Conservation (phyloP, 2,797 vertebrate species). For the Oreonectes daqikongensis region DNA sequence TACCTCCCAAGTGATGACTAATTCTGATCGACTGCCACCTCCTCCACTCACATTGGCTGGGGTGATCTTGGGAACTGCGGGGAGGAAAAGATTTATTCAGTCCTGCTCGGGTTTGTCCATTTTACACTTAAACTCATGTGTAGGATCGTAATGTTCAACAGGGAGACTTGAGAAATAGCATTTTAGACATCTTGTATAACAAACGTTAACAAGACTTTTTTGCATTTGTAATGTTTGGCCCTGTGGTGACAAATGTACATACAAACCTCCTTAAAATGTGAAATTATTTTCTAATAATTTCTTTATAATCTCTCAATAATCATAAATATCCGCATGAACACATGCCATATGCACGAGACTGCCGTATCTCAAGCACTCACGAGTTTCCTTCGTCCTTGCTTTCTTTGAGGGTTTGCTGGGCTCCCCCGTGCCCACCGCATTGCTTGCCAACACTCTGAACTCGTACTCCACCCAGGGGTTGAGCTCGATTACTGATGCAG, state of each 20-base stretch:
- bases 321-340: background rate
- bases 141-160: background rate
- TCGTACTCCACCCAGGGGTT: slow-evolving; percentile 99
- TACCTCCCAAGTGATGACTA: slow-evolving; percentile 99
- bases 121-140: background rate
- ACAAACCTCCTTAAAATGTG: background rate
- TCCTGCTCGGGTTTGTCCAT: slow-evolving; percentile 3
- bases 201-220: too few relatives aligned
- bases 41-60: slow-evolving; percentile 96
- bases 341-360: background rate
- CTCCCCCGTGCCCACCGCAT: slow-evolving; percentile 91
- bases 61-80: slow-evolving; percentile 91
- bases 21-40: slow-evolving; percentile 94
- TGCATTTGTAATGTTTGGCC: too few relatives aligned
- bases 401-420: slow-evolving; percentile 93
- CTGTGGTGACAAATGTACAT: background rate
- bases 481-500: slow-evolving; percentile 89
- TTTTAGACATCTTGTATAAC: background rate
- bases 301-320: background rate
- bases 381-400: slow-evolving; percentile 90
- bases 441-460: slow-evolving; percentile 91
- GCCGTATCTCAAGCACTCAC: slow-evolving; percentile 75
- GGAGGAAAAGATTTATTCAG: slow-evolving; percentile 48
- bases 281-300: background rate
- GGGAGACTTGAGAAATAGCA: background rate